These are phyloP conservation scores for Fistularia tabacaria DNA, from an alignment of 2,797 vertebrate genomes.

Conservation along the genomic window DNA sequence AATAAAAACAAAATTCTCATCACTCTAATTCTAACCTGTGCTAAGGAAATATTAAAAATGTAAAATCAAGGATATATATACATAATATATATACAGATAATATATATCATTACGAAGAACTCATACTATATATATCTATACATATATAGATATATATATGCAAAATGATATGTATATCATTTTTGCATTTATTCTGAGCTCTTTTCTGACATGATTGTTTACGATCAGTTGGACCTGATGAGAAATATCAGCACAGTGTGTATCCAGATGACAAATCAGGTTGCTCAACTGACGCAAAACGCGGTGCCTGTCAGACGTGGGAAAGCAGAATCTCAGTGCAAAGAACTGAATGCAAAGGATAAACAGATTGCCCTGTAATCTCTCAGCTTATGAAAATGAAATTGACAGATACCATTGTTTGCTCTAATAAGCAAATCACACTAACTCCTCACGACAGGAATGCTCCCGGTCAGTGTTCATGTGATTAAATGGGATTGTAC, in stretches of 20 bases:
- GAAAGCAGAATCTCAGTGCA: conserved; percentile 34
- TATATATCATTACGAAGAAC: no score
- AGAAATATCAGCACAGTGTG: conserved; percentile 8
- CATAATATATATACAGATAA: no score
- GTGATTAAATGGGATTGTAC: conserved; percentile 47
- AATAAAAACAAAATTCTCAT: no score
- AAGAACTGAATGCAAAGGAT: conserved; percentile 43
- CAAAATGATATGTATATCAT: no score
- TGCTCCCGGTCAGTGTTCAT: conserved; percentile 60
- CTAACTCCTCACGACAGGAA: conserved; percentile 51
- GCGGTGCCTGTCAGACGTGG: conserved; percentile 36
- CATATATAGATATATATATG: no score
- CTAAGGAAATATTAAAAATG: no score
- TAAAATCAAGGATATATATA: no score
- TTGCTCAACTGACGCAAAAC: conserved; percentile 20
- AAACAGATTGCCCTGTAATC: conserved; percentile 50
- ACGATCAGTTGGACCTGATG: background rate
- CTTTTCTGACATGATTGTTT: background rate
- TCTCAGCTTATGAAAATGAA: conserved; percentile 59
- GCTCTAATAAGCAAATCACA: conserved; percentile 56
- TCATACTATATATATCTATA: no score
- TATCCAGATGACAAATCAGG: conserved; percentile 11
- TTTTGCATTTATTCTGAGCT: no score
- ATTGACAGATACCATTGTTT: conserved; percentile 60
- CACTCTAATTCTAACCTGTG: background rate